Base-by-base conservation (phyloP, 1,140 invertebrate genomes). In the Diorhabda elongata region DNA sequence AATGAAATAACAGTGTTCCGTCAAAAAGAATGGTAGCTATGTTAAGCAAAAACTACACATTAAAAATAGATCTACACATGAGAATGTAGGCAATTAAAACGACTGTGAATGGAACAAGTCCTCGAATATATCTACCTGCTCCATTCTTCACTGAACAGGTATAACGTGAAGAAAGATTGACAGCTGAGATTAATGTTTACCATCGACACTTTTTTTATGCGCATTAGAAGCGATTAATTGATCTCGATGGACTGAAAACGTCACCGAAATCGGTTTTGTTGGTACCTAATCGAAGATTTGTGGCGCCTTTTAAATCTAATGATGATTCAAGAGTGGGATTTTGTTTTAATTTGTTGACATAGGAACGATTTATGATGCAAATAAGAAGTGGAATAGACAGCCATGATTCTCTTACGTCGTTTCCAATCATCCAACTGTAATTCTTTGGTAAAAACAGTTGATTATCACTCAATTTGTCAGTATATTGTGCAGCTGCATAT, bases 101-200 rank as follows among this genome's bases (percentile, higher is more conserved):
- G 47, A n/a, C 6, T 52, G 6, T 4, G 47, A 8, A 8, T 52
- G 47, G 47, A n/a, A 52, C 47, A 52, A n/a, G 47, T 52, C 47
- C 47, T 52, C 47, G 47, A n/a, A 52, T 52, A 6, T n/a, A 52
- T 52, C 47, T 52, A 52, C 47, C 47, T 60, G 56, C 9, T 52
- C 52, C 64, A 42, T 41, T 43, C 64, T 42, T 26, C 11, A 57
- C 52, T 8, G 47, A 60, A 9, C 66, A 67, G 66, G 66, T 67
- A 67, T 61, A 67, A 67, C 42, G 66, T 67, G 66, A 67, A 47
- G 66, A 67, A 67, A 67, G 66, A 67, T 67, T 67, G 66, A 67
- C 66, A 67, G 58, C 41, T 44, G 42, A 61, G 66, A 67, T 67
- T 67, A 67, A 67, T 67, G 66, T 67, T 67, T 67, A 67, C 59